Evolutionary conservation across 2,888 invertebrate genomes (phyloP).

Genomic region (Harpagoxenus sublaevis): DNA sequence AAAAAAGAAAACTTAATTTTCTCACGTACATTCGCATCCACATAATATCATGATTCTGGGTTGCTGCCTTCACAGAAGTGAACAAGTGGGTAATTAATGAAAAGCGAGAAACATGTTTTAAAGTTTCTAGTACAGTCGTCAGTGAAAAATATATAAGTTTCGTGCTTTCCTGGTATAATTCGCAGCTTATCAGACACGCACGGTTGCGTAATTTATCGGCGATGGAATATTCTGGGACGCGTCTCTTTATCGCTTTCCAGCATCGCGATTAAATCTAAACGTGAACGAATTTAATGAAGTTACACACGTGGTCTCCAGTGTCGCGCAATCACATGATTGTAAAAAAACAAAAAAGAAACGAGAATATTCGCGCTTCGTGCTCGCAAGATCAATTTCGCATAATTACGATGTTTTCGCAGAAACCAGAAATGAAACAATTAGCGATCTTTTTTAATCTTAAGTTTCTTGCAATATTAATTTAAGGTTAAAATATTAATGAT

Average conservation of each 20-base stretch:
- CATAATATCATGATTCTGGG: neutral
- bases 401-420: conserved; percentile 3
- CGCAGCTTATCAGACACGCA: conserved; percentile 13
- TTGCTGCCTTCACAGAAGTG: conserved; percentile 9
- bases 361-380: neutral
- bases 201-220: neutral
- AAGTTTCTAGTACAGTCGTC: conserved; percentile 3
- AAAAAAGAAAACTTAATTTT: conserved; percentile 6
- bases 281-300: neutral
- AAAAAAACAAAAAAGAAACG: neutral
- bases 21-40: neutral
- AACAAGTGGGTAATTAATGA: conserved; percentile 34
- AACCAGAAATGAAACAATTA: neutral
- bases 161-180: conserved; percentile 3
- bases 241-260: neutral
- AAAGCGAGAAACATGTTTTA: conserved; percentile 21
- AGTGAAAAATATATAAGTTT: neutral
- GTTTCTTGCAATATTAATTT: neutral
- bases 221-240: neutral
- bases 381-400: neutral
- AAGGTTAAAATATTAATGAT: neutral
- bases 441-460: neutral
- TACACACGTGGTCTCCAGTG: neutral
- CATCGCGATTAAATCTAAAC: neutral
- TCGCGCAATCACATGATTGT: neutral